Evolutionary conservation across 2,888 invertebrate genomes (phyloP), one percentile per base, ranked within the genome.

Genomic region (Automeris io): DNA sequence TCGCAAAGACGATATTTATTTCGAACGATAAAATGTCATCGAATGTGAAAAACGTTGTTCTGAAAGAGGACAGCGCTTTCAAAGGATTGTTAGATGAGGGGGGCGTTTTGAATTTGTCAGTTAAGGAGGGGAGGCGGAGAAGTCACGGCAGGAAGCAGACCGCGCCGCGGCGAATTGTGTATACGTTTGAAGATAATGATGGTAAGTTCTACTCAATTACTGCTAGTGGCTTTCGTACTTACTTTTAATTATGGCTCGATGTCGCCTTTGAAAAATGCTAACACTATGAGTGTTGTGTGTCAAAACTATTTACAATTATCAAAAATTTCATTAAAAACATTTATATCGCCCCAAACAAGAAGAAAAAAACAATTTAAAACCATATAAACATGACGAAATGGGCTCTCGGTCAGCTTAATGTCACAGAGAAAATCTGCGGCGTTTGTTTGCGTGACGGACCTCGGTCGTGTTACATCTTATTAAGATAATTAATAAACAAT

Each of bases 121-220:
- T 85, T 5, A 82, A 81, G 40, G 72, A 73, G 54, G 70, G 70
- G 2, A 70, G 70, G 43, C 67, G 73, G 54, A 68, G 67, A 60
- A 63, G 68, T 18, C 86, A 86, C 18, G 86, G 85, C 0, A 60
- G 86, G 46, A 86, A 86, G 23, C 85, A 86, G 55, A 51, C 74
- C 2, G 83, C 81, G 43, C 85, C 86, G 0, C 40, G 79, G n/a
- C 56, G 83, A 46, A 76, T 86, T n/a, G 52, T 79, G 11, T 59
- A 56, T 18, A 60, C 57, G 0, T 68, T 54, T 13, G 41, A 60
- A 6, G 73, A 82, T 38, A 59, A 49, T 46, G 68, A 79, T 45
- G 81, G 85, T 83, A 18, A 48, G 71, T 57, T 3, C 7, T 24
- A n/a, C n/a, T 13, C 26, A 13, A 3, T 12, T 8, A n/a, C 24